Evolutionary conservation across 2,888 invertebrate genomes (phyloP).

Genomic region (Lycophotia porphyrea): DNA sequence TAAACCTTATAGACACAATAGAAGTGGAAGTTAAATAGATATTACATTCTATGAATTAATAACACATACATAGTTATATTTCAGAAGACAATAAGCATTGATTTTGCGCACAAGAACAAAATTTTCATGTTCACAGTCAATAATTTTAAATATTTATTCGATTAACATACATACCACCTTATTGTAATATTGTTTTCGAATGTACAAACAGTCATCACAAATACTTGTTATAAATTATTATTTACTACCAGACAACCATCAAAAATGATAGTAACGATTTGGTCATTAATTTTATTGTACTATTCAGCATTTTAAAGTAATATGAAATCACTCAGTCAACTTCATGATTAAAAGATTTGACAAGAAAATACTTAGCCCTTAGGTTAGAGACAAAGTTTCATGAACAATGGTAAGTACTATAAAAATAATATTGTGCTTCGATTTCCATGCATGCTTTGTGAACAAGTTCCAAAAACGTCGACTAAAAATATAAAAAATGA

Average conservation of each 20-base stretch:
- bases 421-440: conserved; percentile 25
- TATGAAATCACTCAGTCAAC: conserved; percentile 26
- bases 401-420: not conserved
- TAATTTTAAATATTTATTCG: conserved; percentile 51
- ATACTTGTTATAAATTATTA: conserved; percentile 67
- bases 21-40: conserved; percentile 70
- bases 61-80: conserved; percentile 55
- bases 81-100: conserved; percentile 67
- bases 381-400: not conserved
- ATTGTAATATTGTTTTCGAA: conserved; percentile 61
- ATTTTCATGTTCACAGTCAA: conserved; percentile 52
- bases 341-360: not conserved
- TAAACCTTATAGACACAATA: conserved; percentile 73
- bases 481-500: conserved; percentile 48
- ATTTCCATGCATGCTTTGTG: conserved; percentile 16
- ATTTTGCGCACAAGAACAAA: conserved; percentile 53
- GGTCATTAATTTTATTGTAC: conserved; percentile 85
- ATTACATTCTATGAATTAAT: conserved; percentile 54
- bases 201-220: conserved; percentile 74
- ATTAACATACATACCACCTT: conserved; percentile 57
- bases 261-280: conserved; percentile 71
- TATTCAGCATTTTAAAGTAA: conserved; percentile 73
- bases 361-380: conserved; percentile 6
- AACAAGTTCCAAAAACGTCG: conserved; percentile 22
- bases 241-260: conserved; percentile 62